Evolutionary conservation across 1,140 invertebrate species (phyloP).

Genomic region (Nasonia vitripennis): DNA sequence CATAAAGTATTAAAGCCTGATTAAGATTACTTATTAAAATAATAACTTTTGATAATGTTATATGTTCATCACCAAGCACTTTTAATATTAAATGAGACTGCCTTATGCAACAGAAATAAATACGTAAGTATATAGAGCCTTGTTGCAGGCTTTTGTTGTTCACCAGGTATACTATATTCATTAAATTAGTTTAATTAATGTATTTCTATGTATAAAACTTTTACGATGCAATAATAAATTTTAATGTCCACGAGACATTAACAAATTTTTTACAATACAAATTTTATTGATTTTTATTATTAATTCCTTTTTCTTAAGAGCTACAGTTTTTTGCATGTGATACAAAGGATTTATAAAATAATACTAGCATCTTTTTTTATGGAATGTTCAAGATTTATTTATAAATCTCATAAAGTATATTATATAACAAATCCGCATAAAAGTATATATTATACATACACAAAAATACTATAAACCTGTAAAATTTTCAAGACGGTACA

Average conservation of each 20-base stretch:
- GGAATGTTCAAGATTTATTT: constrained; percentile 43
- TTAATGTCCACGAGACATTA: constrained; percentile 33
- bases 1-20: constrained; percentile 27
- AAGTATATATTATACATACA: not conserved
- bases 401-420: constrained; percentile 19
- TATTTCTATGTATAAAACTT: constrained; percentile 38
- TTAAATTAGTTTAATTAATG: constrained; percentile 27
- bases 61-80: not conserved
- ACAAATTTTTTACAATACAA: constrained; percentile 4
- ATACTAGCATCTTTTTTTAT: not conserved
- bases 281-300: constrained; percentile 9
- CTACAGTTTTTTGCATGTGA: not conserved
- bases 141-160: not conserved
- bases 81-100: constrained; percentile 16
- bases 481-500: not conserved
- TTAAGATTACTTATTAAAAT: not conserved
- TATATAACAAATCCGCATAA: constrained; percentile 7
- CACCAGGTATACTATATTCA: not conserved
- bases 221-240: constrained; percentile 34
- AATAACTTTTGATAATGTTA: not conserved
- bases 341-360: not conserved
- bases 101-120: not conserved
- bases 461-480: not conserved
- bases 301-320: not conserved
- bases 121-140: not conserved